Percentiles rank a stretch among this genome's conserved stretches.
Evolutionary conservation across 2,113 vertebrate species (phyloP).

Genomic region (Gopherus evgoodei): DNA sequence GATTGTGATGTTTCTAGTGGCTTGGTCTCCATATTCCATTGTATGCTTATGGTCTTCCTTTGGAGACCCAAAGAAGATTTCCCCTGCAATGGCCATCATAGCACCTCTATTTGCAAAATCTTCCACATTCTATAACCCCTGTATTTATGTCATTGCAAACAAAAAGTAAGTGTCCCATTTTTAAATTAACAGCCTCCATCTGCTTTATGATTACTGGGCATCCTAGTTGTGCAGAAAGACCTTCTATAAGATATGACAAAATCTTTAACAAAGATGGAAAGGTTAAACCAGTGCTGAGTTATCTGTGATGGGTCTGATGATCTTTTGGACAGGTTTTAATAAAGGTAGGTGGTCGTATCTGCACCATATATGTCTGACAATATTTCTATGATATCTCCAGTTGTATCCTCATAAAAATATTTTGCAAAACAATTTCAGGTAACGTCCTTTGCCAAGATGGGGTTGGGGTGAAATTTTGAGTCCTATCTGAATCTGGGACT

Average conservation of each 20-base stretch:
- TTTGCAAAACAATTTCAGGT: background rate
- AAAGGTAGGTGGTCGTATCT: background rate
- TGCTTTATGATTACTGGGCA: background rate
- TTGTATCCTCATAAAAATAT: background rate
- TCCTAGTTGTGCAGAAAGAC: background rate
- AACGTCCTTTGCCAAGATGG: background rate
- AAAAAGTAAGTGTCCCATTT: conserved; percentile 87
- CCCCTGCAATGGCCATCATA: conserved; percentile 93
- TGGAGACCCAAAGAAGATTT: conserved; percentile 90
- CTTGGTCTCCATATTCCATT: conserved; percentile 96
- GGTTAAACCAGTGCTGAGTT: background rate
- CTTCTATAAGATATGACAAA: background rate
- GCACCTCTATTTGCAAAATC: conserved; percentile 98
- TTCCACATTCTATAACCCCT: conserved; percentile 98
- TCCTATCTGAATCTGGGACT: background rate
- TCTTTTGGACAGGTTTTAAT: background rate
- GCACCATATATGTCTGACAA: background rate
- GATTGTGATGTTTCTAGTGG: conserved; percentile 96
- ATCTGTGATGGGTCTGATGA: background rate
- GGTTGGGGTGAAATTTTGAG: background rate
- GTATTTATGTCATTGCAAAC: conserved; percentile 96
- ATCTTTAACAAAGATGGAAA: background rate
- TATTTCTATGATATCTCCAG: background rate
- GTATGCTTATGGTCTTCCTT: conserved; percentile 98
- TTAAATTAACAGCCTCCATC: background rate